These are phyloP conservation scores for Cyprinodon tularosa DNA, from an alignment of 2,113 vertebrate genomes.

Conservation along the genomic window DNA sequence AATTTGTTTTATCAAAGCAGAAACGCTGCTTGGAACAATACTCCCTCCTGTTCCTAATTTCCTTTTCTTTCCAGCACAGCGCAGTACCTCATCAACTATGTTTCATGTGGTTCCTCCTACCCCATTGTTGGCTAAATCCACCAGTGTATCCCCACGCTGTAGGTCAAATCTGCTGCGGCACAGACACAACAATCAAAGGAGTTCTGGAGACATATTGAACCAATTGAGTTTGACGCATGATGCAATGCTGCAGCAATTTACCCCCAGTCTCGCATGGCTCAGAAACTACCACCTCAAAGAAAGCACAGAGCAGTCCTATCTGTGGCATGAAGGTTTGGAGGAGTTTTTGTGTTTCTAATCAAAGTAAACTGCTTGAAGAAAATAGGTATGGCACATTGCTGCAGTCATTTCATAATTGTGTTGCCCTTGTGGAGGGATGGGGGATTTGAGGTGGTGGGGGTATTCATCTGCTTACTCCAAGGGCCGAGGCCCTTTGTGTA, in stretches of 20 bases:
- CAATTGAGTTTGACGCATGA: conserved; percentile 78
- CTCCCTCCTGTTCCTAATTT: conserved; percentile 75
- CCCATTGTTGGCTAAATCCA: conserved; percentile 65
- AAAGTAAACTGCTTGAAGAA: conserved; percentile 54
- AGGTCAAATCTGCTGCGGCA: conserved; percentile 50
- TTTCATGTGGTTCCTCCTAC: conserved; percentile 79
- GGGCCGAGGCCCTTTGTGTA: conserved; percentile 76
- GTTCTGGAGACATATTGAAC: conserved; percentile 74
- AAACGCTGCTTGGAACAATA: conserved; percentile 61
- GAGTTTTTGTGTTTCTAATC: conserved; percentile 66
- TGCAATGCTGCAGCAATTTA: conserved; percentile 78
- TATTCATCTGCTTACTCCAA: conserved; percentile 62
- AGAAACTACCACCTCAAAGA: conserved; percentile 57
- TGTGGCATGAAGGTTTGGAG: conserved; percentile 55
- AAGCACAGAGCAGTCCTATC: conserved; percentile 31
- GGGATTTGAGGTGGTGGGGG: conserved; percentile 65
- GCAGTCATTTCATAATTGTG: conserved; percentile 53
- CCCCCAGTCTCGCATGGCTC: conserved; percentile 54
- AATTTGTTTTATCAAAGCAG: conserved; percentile 80
- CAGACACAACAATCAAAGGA: conserved; percentile 78
- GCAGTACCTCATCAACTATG: conserved; percentile 69
- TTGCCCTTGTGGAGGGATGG: conserved; percentile 51
- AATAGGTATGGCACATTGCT: conserved; percentile 26
- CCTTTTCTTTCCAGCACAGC: conserved; percentile 61
- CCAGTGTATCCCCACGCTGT: conserved; percentile 39